A percentile compares a stretch with the other conserved stretches of the same genome.
phyloP scores from a whole-genome alignment of 2,797 vertebrate genomes.

The Poecilia gillii region DNA sequence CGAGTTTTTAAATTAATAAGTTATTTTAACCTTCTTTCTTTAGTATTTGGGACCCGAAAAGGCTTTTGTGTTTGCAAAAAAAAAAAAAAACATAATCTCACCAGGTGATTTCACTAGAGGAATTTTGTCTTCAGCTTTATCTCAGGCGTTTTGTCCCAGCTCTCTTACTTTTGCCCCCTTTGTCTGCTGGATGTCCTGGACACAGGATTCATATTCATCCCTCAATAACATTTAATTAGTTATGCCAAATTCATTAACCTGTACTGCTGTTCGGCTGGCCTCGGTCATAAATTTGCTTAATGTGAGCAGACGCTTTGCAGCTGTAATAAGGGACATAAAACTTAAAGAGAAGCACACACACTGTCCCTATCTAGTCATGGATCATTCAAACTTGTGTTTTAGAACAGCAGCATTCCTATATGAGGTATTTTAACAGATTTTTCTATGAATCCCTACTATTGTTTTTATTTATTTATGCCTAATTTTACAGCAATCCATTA shows the following conservation, averaged over 20 bases:
- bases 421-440: slow-evolving; percentile 27
- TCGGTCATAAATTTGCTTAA: slow-evolving; percentile 84
- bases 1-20: not conserved
- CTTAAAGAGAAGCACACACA: slow-evolving; percentile 77
- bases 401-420: slow-evolving; percentile 48
- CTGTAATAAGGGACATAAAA: slow-evolving; percentile 86
- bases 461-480: slow-evolving; percentile 27
- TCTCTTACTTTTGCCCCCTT: slow-evolving; percentile 43
- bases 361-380: slow-evolving; percentile 68
- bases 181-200: slow-evolving; percentile 75
- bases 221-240: slow-evolving; percentile 96
- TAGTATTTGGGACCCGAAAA: not conserved
- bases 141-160: slow-evolving; percentile 57
- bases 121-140: slow-evolving; percentile 60
- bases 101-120: slow-evolving; percentile 11
- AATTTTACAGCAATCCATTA: slow-evolving; percentile 16
- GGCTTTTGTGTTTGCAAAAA: not conserved
- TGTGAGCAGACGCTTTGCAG: slow-evolving; percentile 81
- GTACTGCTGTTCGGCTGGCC: slow-evolving; percentile 82
- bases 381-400: slow-evolving; percentile 76
- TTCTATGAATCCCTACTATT: slow-evolving; percentile 20
- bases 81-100: slow-evolving; percentile 10
- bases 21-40: not conserved
- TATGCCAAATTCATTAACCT: slow-evolving; percentile 98
- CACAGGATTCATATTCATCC: slow-evolving; percentile 95